Percentiles rank a stretch among this genome's conserved stretches.
These are phyloP conservation scores for Agrochola macilenta DNA, from an alignment of 2,888 invertebrate species.

Conservation along the genomic window DNA sequence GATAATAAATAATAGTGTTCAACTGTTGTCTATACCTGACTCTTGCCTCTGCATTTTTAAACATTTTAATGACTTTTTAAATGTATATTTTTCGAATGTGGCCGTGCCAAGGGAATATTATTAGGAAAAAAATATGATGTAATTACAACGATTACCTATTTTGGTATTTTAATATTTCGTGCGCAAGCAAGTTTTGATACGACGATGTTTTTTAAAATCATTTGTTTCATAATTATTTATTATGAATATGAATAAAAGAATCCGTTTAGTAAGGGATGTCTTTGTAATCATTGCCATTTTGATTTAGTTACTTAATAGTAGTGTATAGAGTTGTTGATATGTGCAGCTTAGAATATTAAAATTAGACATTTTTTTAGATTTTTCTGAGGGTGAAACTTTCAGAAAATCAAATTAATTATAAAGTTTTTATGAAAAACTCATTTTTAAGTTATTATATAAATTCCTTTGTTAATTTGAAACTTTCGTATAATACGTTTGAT, in stretches of 20 bases:
- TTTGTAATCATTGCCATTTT: constrained; percentile 85
- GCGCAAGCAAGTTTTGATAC: constrained; percentile 18
- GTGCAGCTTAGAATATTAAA: constrained; percentile 72
- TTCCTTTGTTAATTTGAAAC: constrained; percentile 49
- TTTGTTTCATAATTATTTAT: constrained; percentile 58
- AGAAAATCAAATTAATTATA: constrained; percentile 57
- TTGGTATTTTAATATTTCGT: constrained; percentile 47
- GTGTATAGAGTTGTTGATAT: constrained; percentile 67
- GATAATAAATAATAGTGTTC: constrained; percentile 15
- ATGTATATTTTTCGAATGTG: constrained; percentile 39
- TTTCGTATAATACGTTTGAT: constrained; percentile 52
- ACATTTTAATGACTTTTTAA: constrained; percentile 21
- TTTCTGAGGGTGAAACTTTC: constrained; percentile 80
- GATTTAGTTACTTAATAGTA: constrained; percentile 77
- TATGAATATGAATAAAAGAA: constrained; percentile 52
- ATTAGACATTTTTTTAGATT: constrained; percentile 50
- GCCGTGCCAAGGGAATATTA: constrained; percentile 32
- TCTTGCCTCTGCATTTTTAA: constrained; percentile 70
- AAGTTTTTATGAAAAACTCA: constrained; percentile 73
- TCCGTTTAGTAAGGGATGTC: constrained; percentile 59
- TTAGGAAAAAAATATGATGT: constrained; percentile 25
- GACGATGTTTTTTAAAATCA: constrained; percentile 28
- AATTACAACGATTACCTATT: constrained; percentile 60
- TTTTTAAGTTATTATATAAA: constrained; percentile 51
- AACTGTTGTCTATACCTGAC: constrained; percentile 38